Evolutionary conservation across 2,888 invertebrate genomes (phyloP), one percentile per base, ranked within the genome.

Genomic region (Drosophila neonasuta): DNA sequence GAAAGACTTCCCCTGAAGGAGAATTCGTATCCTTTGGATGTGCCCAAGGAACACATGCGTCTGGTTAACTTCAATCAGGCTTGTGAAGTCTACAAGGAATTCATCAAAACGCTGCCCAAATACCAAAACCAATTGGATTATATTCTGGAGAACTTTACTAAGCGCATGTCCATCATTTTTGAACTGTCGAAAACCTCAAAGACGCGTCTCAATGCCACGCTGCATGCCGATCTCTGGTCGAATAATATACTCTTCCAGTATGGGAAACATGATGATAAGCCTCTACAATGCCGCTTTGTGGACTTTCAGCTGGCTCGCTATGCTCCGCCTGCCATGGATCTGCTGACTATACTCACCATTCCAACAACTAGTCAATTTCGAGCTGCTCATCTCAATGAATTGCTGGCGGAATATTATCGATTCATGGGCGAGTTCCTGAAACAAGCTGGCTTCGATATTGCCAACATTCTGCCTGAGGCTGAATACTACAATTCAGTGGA

Each of bases 251-350:
- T 92, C 86, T 91, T 91, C 39, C 87, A 87, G 17, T 90, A 91
- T 42, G 86, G 87, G 2, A 87, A 80, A 68, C 71, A 77, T 55
- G 89, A 89, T 10, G 80, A 90, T 0, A 86, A 84, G 34, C 93
- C 93, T 1, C 90, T 93, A 2, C 92, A 93, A 30, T 94, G 94
- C 74, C 86, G 93, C 34, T 86, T 95, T 9, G 93, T 96, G 2
- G 95, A 95, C 88, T 95, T 93, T 80, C 95, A 95, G 89, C 91
- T 94, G 52, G 90, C 92, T 0, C 92, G 94, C 29, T 95, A 94
- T 82, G 93, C 93, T 13, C 94, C 95, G 0, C 94, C 94, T 0
- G 92, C 94, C 17, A 92, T 94, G 48, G 95, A 96, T 75, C 80
- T 93, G 4, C 82, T 92, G 0, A 91, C 92, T 2, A 75, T 92